Conservation (phyloP, 2,113 vertebrate genomes). For the Nesogale talazaci region DNA sequence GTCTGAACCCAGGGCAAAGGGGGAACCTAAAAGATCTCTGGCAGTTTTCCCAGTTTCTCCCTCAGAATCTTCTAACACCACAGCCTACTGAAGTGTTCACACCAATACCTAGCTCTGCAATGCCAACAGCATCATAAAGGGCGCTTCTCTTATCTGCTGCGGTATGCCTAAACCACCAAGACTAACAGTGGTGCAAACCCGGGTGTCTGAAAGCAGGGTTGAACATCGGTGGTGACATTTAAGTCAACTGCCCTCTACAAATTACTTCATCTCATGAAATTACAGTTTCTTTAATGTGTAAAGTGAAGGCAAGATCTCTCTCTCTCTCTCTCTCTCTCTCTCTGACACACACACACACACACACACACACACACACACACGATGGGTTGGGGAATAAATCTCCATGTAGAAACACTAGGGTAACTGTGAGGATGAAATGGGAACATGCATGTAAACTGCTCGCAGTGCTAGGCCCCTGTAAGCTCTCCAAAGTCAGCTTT, state of each 20-base stretch:
- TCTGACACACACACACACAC: too few relatives aligned
- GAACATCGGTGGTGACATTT: neutral
- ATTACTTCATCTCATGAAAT: neutral
- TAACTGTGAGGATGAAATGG: neutral
- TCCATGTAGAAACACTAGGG: neutral
- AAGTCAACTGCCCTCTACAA: neutral
- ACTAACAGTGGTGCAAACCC: accelerated
- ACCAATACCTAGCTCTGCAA: neutral
- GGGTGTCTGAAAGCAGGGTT: neutral
- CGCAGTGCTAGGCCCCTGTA: accelerated
- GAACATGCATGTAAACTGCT: neutral
- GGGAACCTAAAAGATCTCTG: too few relatives aligned
- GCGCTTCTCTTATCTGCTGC: neutral
- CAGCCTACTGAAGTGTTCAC: neutral
- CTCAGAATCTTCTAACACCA: neutral
- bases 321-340: too few relatives aligned
- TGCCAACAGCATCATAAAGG: accelerated
- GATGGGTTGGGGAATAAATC: too few relatives aligned
- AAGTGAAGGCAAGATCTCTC: neutral
- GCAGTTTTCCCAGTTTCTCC: neutral
- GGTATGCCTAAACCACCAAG: neutral
- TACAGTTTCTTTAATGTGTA: neutral
- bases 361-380: too few relatives aligned
- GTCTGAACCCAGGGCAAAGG: neutral
- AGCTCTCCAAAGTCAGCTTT: neutral